Evolutionary conservation across 1,140 invertebrate species (phyloP), one percentile per base, ranked within the genome.

Genomic region (Lycorma delicatula): DNA sequence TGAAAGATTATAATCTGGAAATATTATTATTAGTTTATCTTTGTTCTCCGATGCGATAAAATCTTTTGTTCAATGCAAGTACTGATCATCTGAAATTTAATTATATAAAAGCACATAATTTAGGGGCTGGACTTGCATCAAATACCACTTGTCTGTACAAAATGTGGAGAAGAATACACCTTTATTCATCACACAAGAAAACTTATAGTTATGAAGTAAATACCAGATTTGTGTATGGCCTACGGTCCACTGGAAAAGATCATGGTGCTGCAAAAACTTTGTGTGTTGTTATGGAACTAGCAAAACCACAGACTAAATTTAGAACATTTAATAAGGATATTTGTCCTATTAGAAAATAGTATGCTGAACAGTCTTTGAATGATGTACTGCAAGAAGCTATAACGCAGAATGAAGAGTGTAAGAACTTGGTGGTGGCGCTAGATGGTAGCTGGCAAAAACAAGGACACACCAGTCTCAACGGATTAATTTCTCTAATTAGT

Each of bases 371-470:
- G 11, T 34, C 41, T 6, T 57, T 60, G 59, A 28, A 28, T 28
- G 46, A 3, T 12, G 58, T 44, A 34, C 41, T 36, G 13, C 13
- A 56, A 27, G 25, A 59, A 54, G 41, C 54, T 23, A 20, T 57
- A 16, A 36, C 49, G 16, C 6, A 36, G 11, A 62, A 62, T 55
- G 47, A 31, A 23, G 34, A 28, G 12, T 31, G 38, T 27, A 20
- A 3, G 22, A 48, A 62, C 47, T 49, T 62, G 22, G 18, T 46
- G 23, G 55, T 51, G 22, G 55, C 59, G 20, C 29, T 57, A 38
- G 59, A 60, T 52, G 59, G 34, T 12, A 52, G 18, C 26, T 60
- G 59, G 47, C 59, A 60, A 31, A 56, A 55, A 16, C 22, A 55
- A 25, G 59, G 59, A 12, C 47, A 52, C 55, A 60, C 36, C 3